Conservation (phyloP, 2,888 invertebrate species). For the Dusona sp. region DNA sequence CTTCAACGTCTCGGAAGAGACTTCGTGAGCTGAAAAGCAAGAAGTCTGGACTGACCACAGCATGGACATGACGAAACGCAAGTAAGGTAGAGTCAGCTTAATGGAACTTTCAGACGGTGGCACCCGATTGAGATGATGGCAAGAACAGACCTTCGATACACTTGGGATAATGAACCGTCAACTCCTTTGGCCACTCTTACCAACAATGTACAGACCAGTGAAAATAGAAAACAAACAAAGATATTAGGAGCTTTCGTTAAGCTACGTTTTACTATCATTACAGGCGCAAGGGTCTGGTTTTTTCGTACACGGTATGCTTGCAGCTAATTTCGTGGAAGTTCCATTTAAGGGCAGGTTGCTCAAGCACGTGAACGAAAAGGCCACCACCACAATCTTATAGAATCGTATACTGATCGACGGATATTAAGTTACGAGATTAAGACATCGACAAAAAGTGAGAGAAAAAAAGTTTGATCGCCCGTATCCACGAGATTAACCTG, state of each 20-base stretch:
- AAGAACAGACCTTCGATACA: conserved; percentile 54
- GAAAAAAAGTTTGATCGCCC: conserved; percentile 61
- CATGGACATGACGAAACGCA: conserved; percentile 20
- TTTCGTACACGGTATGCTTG: background rate
- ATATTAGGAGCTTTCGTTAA: conserved; percentile 24
- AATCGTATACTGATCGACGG: conserved; percentile 69
- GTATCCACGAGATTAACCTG: conserved; percentile 78
- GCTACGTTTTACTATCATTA: background rate
- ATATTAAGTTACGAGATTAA: conserved; percentile 80
- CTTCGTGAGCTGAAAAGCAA: conserved; percentile 63
- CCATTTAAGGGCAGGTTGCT: conserved; percentile 46
- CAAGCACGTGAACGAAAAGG: background rate
- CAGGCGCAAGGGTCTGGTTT: conserved; percentile 29
- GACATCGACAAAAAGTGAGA: conserved; percentile 70
- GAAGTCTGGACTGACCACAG: conserved; percentile 51
- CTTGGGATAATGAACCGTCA: conserved; percentile 45
- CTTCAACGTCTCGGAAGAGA: conserved; percentile 19
- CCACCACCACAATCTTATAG: conserved; percentile 8
- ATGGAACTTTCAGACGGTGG: conserved; percentile 56
- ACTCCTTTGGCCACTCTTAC: conserved; percentile 10
- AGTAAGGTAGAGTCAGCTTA: conserved; percentile 44
- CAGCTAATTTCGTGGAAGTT: conserved; percentile 32
- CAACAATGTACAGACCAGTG: background rate
- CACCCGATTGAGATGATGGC: conserved; percentile 45
- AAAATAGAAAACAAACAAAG: conserved; percentile 3